Base-by-base conservation (phyloP, 1,140 invertebrate species). In the Steinernema feltiae region DNA sequence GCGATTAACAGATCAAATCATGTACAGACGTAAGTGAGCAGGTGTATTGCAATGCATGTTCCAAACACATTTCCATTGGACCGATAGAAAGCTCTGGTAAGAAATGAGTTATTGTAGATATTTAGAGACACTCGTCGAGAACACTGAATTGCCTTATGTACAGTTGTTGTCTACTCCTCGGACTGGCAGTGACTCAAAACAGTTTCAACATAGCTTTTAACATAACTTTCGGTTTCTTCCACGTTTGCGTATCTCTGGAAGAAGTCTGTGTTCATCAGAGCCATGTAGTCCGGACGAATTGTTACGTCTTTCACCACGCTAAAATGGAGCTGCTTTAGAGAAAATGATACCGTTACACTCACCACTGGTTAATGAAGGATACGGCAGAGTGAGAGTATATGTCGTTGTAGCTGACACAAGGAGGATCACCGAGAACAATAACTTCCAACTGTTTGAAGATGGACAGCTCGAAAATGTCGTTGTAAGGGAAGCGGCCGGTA, bases 391-490 rank as follows among this genome's bases (percentile, higher is more conserved):
- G 48, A 15, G 82, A 31, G 69, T 72, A 86, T 32, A 76, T 63
- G 35, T 82, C 81, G 18, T 46, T 48, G 17, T 73, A 48, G 12
- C 70, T 31, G 24, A 84, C 27, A 32, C 82, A 82, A 17, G 80
- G 78, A 17, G 83, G 83, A 76, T 84, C 83, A 17, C 79, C 83
- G 53, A 76, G 71, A 3, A 84, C 83, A 0, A 84, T 81, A 71
- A 78, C 80, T 71, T 86, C 73, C 27, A 84, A 69, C 78, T 85
- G 83, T 2, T 78, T 79, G 71, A 83, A 81, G 17, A 84, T 74
- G 41, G 80, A 77, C 21, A 84, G 72, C 32, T 81, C 76, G 74
- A 74, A 75, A 63, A 85, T 78, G n/a, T 83, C 75, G 12, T 73
- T 71, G 71, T 84, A 84, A 1, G 82, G 83, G 69, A 82, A 84